phyloP scores from a whole-genome alignment of 2,797 vertebrate species.

The Meda fulgida region DNA sequence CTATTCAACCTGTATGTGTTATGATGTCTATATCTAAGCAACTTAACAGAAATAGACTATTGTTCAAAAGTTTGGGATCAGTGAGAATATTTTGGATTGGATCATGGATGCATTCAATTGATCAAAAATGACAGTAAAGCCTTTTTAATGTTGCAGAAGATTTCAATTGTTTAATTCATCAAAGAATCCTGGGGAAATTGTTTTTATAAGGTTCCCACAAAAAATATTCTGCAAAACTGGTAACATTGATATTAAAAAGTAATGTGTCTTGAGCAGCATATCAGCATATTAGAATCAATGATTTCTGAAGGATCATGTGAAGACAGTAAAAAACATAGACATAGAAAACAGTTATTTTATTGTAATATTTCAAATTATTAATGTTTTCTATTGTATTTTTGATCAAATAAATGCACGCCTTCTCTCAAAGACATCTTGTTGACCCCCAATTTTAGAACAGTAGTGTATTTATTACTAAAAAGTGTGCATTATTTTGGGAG shows the following conservation, averaged over 20 bases:
- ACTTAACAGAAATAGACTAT: not conserved
- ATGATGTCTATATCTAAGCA: constrained; percentile 5
- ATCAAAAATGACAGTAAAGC: not conserved
- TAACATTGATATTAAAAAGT: not conserved
- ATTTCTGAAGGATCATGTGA: not conserved
- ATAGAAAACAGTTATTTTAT: not conserved
- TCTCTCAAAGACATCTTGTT: not conserved
- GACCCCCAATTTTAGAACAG: not conserved
- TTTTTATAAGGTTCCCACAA: not conserved
- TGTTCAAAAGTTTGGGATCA: not conserved
- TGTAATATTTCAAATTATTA: not conserved
- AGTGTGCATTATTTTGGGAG: not conserved
- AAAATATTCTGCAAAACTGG: not conserved
- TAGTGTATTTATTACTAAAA: not conserved
- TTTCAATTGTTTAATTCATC: not conserved
- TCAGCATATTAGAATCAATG: not conserved
- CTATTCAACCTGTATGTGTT: constrained; percentile 30
- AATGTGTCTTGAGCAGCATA: not conserved
- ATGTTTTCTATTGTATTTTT: not conserved
- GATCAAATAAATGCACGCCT: not conserved
- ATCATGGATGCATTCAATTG: not conserved
- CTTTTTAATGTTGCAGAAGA: not conserved
- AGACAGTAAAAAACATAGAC: not conserved
- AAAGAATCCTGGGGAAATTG: not conserved
- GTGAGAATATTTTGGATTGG: not conserved